Conservation (phyloP, 2,888 invertebrate species). For the Campopleginae sp. region DNA sequence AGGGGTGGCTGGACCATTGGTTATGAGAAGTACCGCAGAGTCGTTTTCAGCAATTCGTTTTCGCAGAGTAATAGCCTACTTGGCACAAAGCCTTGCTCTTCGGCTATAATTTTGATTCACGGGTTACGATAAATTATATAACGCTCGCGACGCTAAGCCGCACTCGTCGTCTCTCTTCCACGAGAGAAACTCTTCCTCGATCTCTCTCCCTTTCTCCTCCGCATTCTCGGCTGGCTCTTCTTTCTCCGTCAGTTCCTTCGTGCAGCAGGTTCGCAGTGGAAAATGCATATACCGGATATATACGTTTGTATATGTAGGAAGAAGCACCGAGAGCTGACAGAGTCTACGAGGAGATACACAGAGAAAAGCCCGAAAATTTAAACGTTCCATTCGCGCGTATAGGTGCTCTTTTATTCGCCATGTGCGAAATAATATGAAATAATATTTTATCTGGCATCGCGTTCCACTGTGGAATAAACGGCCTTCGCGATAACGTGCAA, state of each 20-base stretch:
- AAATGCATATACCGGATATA: background rate
- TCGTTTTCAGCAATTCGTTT: conserved; percentile 63
- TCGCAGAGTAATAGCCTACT: conserved; percentile 68
- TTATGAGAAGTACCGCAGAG: conserved; percentile 55
- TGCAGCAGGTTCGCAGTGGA: conserved; percentile 22
- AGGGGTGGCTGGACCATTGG: conserved; percentile 42
- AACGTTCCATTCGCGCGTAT: conserved; percentile 16
- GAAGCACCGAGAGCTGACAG: conserved; percentile 22
- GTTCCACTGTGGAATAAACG: background rate
- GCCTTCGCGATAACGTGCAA: background rate
- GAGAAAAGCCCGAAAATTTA: conserved; percentile 35
- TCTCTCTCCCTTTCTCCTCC: conserved; percentile 18
- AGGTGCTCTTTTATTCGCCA: conserved; percentile 20
- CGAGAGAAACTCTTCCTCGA: conserved; percentile 20
- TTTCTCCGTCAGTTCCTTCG: conserved; percentile 5
- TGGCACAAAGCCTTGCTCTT: conserved; percentile 67
- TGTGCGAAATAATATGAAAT: background rate
- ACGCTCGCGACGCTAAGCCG: conserved; percentile 62
- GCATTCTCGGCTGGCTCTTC: background rate
- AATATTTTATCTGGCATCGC: conserved; percentile 4
- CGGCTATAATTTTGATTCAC: conserved; percentile 71
- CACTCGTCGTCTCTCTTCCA: conserved; percentile 57
- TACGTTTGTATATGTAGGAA: conserved; percentile 3
- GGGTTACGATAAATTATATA: conserved; percentile 68
- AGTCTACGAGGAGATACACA: conserved; percentile 31